Base-by-base conservation (phyloP, 2,113 vertebrate species). In the Hucho hucho region DNA sequence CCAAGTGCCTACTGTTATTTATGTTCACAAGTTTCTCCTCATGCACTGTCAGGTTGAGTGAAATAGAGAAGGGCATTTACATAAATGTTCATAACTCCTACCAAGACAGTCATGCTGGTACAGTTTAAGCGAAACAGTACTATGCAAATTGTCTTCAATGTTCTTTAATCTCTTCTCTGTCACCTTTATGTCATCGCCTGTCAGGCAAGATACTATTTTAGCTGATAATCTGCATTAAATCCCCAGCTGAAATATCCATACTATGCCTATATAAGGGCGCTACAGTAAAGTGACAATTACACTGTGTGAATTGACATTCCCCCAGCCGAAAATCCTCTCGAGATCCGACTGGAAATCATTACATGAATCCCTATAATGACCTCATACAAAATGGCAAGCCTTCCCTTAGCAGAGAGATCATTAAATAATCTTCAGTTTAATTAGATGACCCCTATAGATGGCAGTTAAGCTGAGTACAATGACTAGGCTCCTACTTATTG, bases 371-470 rank as follows among this genome's bases (percentile, higher is more conserved):
- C 66, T 53, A 24, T 24, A 58, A 76, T 74, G 74, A 63, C 76
- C 63, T 72, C 13, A 26, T 73, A 26, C 49, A 46, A 49, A 66
- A 47, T 53, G 56, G 26, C 74, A 53, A 69, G 28, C 43, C 58
- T 22, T 9, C 6, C 18, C 46, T 70, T 71, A 63, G 74, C 6
- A 43, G 49, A 58, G 46, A 29, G 47, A 59, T 78, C 64, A 65
- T 58, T 59, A 46, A 65, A 67, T 24, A 75, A 53, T 77, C 46
- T 63, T 65, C 72, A 61, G 22, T 63, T 76, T 81, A 79, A 84
- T 83, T 80, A 75, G 67, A 74, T 80, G 65, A 43, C 66, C 56
- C 61, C 32, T 14, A 11, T 53, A 74, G 73, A 76, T 73, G 9
- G 47, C 37, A 4, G 16, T 71, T 29, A 32, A 61, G 70, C 26